phyloP scores from a whole-genome alignment of 1,140 invertebrate genomes.

The Drosophila auraria region DNA sequence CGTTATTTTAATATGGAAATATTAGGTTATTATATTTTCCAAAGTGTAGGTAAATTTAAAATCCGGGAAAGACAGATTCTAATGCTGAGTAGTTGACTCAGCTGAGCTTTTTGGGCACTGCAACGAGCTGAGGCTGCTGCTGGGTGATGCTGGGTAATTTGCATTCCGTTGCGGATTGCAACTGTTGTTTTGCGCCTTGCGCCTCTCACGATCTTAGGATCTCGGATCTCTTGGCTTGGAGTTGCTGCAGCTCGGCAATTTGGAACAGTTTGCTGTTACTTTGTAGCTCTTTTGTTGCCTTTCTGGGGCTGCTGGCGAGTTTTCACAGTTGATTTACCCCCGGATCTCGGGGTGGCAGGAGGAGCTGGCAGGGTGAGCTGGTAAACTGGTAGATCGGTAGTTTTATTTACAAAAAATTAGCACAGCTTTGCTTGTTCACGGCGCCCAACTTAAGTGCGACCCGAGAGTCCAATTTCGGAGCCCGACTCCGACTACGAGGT shows the following conservation, averaged over 20 bases:
- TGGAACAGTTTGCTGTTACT: conserved; percentile 67
- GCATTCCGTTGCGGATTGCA: conserved; percentile 84
- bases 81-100: conserved; percentile 39
- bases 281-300: conserved; percentile 25
- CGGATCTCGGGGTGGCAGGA: conserved; percentile 32
- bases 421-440: conserved; percentile 80
- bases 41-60: conserved; percentile 7
- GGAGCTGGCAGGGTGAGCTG: conserved; percentile 25
- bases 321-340: conserved; percentile 81
- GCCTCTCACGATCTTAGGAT: conserved; percentile 73
- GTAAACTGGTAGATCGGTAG: conserved; percentile 67
- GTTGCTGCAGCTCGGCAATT: conserved; percentile 58
- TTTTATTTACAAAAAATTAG: conserved; percentile 84
- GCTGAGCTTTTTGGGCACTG: conserved; percentile 31
- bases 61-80: conserved; percentile 52
- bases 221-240: conserved; percentile 14
- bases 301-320: conserved; percentile 34
- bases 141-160: conserved; percentile 60
- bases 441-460: conserved; percentile 18
- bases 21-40: not conserved
- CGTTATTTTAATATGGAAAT: no score
- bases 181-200: conserved; percentile 84
- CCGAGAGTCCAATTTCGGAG: conserved; percentile 26
- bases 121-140: conserved; percentile 2
- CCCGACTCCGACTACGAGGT: conserved; percentile 29